phyloP scores from a whole-genome alignment of 1,140 invertebrate species.

The Anastrepha ludens region DNA sequence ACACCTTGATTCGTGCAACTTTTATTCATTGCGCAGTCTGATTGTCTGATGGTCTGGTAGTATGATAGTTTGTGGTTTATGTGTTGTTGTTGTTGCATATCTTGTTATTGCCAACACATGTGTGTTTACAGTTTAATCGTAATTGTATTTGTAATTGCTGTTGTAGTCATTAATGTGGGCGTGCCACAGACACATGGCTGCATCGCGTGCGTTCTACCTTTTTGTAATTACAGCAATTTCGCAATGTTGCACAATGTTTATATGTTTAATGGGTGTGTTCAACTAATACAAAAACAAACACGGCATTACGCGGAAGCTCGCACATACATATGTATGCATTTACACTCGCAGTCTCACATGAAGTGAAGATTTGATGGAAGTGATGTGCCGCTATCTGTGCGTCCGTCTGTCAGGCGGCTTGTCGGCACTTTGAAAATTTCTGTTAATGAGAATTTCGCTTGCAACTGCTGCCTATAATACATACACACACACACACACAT shows the following conservation, averaged over 20 bases:
- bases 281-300: conserved; percentile 24
- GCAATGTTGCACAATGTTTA: not conserved
- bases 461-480: conserved; percentile 1
- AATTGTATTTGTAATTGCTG: conserved; percentile 45
- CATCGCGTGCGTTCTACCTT: too few species aligned
- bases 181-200: not conserved
- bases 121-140: conserved; percentile 29
- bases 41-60: not conserved
- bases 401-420: not conserved
- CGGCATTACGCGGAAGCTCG: not conserved
- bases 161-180: conserved; percentile 35
- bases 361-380: not conserved
- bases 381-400: not conserved
- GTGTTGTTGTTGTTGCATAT: not conserved
- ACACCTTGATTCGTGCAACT: not conserved
- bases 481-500: not conserved
- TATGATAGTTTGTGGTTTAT: not conserved
- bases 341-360: not conserved
- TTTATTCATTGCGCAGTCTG: not conserved
- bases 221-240: conserved; percentile 29
- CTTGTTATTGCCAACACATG: not conserved
- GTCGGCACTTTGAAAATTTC: conserved; percentile 10
- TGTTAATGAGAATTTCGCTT: conserved; percentile 46
- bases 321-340: not conserved
- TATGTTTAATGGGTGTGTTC: not conserved